Base-by-base conservation (phyloP, 2,888 invertebrate species). In the Mamestra brassicae region DNA sequence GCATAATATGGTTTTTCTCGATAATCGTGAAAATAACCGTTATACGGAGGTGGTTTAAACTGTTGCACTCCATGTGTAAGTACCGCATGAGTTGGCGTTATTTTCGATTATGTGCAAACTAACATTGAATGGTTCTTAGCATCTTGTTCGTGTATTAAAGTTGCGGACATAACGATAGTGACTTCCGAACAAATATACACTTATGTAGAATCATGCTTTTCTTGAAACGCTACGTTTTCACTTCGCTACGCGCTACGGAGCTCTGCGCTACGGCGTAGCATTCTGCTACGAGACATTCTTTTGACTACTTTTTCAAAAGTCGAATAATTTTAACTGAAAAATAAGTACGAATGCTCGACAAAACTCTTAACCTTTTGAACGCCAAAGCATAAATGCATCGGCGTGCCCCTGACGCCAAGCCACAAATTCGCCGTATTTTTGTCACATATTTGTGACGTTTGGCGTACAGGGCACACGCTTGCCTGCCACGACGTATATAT, bases 1-100 rank as follows among this genome's bases (percentile, higher is more conserved):
- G 64, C 68, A 71, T 85, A 73, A 77, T 79, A 73, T 64, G 77
- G 70, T 73, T 74, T 57, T 82, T 81, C 78, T 77, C 78, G 82
- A 84, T 87, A 87, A 85, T 87, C 80, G 78, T 78, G 79, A 68
- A 70, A 73, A 34, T 81, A 64, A 76, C 78, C 77, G 71, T 82
- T 74, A 82, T 72, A 73, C 71, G n/a, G 42, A 74, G 76, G 77
- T 74, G 64, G 70, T 82, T 80, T 66, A 64, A 81, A 75, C 79
- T 83, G 83, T 83, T 87, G 79, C 79, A 72, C 77, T 72, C 74
- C 26, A 57, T 67, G 69, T 78, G 69, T 79, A 68, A 79, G 85
- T 47, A 75, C 61, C 57, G n/a, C 38, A 50, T 75, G 54, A 67
- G 67, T 74, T 72, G 64, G 38, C 47, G 64, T 74, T 83, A 78